Percentiles rank a stretch among this genome's conserved stretches.
Evolutionary conservation across 2,888 invertebrate genomes (phyloP).

Genomic region (Eristalis tenax): DNA sequence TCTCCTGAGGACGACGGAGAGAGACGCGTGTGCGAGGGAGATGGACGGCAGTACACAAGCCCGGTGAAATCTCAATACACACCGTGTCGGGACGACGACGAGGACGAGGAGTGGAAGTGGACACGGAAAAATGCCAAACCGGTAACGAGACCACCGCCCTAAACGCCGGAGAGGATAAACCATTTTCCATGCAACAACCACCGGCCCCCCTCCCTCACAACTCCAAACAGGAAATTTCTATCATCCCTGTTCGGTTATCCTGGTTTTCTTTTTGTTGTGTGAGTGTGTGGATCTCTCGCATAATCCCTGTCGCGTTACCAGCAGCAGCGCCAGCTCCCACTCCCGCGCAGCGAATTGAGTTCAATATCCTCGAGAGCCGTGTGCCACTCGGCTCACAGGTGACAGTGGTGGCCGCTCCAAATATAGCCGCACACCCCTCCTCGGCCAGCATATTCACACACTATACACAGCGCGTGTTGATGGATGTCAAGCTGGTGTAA

Average conservation of each 20-base stretch:
- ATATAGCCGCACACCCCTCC: slow-evolving; percentile 19
- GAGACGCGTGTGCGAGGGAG: neutral
- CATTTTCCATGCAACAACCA: slow-evolving; percentile 16
- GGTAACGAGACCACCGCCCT: slow-evolving; percentile 62
- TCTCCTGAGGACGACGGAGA: neutral
- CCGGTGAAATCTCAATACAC: slow-evolving; percentile 34
- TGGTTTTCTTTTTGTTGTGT: slow-evolving; percentile 7
- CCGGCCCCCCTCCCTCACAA: neutral
- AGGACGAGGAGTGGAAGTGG: slow-evolving; percentile 7
- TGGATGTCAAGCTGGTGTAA: slow-evolving; percentile 28
- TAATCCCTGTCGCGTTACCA: slow-evolving; percentile 13
- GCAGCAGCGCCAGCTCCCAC: neutral
- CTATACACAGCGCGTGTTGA: slow-evolving; percentile 13
- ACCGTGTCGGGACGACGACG: neutral
- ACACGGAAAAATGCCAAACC: slow-evolving; percentile 19
- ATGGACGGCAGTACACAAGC: slow-evolving; percentile 2
- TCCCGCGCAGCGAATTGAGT: slow-evolving; percentile 36
- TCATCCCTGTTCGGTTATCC: slow-evolving; percentile 31
- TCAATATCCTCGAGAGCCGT: slow-evolving; percentile 54
- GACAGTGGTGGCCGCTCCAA: slow-evolving; percentile 30
- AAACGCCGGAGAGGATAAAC: slow-evolving; percentile 28
- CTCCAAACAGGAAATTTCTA: slow-evolving; percentile 9
- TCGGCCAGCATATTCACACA: slow-evolving; percentile 33
- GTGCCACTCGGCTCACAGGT: slow-evolving; percentile 24
- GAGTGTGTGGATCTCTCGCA: neutral